Evolutionary conservation across 2,888 invertebrate genomes (phyloP), one percentile per base, ranked within the genome.

Genomic region (Stenodema calcarata): DNA sequence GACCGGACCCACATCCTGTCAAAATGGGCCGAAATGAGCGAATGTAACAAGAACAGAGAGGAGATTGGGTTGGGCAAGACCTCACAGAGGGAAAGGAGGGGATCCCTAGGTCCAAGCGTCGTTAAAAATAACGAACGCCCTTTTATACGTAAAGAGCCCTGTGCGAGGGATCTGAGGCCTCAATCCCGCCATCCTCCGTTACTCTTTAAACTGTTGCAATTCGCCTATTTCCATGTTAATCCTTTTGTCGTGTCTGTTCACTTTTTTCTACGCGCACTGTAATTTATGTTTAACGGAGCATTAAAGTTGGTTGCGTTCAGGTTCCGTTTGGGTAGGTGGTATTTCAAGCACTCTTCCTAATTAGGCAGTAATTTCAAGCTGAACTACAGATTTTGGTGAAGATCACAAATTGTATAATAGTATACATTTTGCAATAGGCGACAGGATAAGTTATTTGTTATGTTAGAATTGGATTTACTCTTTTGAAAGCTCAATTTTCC

Each of bases 151-250:
- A 62, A 62, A 62, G 62, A 62, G 62, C 62, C 62, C 18, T 62
- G 23, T 27, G 62, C 18, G 27, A 14, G 62, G 62, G 62, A 62
- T 62, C 62, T 23, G 62, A 62, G 23, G 23, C 23, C 27, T 54
- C 54, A 54, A 54, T 62, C 62, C 27, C 7, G 62, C 62, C 7
- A 62, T 62, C 62, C 62, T 62, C 62, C 27, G 62, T 23, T 62
- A 62, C 62, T 18, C 23, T 62, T 23, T 18, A 62, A 62, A 62
- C 62, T 62, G 62, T 62, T 62, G 18, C 62, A 62, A 62, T 23
- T 62, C 62, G 62, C 62, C 62, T n/a, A 62, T 62, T 62, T 62
- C 62, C 62, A 62, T 62, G 62, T 62, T 62, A 62, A 62, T 62
- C 62, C 62, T 62, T 27, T 62, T 62, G 23, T 62, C 23, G 62